Evolutionary conservation across 2,113 vertebrate genomes (phyloP).

Genomic region (Uria aalge): DNA sequence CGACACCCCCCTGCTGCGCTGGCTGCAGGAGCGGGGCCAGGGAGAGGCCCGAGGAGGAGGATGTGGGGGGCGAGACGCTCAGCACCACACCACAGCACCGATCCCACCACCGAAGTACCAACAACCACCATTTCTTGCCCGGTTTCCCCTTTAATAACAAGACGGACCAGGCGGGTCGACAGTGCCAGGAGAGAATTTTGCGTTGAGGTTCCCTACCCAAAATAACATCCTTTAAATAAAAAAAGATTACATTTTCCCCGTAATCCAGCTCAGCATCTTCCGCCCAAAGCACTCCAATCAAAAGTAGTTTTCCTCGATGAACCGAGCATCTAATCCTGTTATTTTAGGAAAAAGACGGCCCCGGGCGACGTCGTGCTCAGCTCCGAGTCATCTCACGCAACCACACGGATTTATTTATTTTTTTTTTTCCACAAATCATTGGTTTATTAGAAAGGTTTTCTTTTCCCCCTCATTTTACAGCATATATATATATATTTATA

Average conservation of each 20-base stretch:
- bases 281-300: background rate
- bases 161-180: no score
- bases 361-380: background rate
- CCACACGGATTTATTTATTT: background rate
- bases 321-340: background rate
- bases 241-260: background rate
- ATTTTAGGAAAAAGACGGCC: background rate
- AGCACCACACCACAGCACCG: background rate
- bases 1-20: fast-evolving
- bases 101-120: no score
- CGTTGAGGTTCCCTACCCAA: background rate
- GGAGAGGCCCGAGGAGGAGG: background rate
- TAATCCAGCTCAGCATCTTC: background rate
- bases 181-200: background rate
- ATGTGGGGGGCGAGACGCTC: background rate
- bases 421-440: constrained; percentile 69
- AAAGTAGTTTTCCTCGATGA: background rate
- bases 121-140: background rate
- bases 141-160: background rate
- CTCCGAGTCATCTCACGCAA: background rate
- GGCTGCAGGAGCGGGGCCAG: background rate
- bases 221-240: background rate
- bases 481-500: constrained; percentile 66
- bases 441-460: constrained; percentile 78
- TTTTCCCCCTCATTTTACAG: constrained; percentile 72